Evolutionary conservation across 2,888 invertebrate genomes (phyloP).

Genomic region (Dynastes hyllus): DNA sequence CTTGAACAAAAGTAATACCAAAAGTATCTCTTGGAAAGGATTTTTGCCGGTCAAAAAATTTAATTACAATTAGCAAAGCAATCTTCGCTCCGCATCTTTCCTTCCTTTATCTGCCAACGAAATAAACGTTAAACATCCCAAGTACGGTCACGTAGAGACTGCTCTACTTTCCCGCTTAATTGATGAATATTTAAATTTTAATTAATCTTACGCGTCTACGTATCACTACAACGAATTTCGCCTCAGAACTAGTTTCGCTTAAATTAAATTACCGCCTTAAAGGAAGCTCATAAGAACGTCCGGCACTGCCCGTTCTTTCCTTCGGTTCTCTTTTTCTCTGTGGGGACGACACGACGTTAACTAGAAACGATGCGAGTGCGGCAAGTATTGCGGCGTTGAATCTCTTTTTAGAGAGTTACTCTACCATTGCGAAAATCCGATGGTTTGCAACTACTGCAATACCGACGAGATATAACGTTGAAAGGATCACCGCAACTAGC

Average conservation of each 20-base stretch:
- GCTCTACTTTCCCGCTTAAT: neutral
- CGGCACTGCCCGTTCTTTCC: neutral
- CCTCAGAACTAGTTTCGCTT: neutral
- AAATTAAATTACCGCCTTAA: constrained; percentile 4
- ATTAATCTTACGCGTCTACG: neutral
- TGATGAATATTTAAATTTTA: constrained; percentile 6
- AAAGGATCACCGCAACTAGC: neutral
- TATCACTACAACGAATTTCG: neutral
- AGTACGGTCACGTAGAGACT: neutral
- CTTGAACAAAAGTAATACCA: too few species aligned
- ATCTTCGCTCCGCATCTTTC: neutral
- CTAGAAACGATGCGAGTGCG: neutral
- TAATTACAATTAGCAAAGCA: neutral
- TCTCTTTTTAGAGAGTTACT: neutral
- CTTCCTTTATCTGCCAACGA: neutral
- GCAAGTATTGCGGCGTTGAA: neutral
- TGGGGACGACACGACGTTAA: neutral
- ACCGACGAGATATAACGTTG: neutral
- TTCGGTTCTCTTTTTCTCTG: neutral
- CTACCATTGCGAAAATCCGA: neutral
- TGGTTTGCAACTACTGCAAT: neutral
- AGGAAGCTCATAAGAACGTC: neutral
- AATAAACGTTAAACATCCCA: neutral
- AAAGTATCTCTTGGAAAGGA: too few species aligned
- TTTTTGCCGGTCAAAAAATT: neutral